Evolutionary conservation across 2,888 invertebrate genomes (phyloP), one percentile per base, ranked within the genome.

Genomic region (Pachymerium ferrugineum): DNA sequence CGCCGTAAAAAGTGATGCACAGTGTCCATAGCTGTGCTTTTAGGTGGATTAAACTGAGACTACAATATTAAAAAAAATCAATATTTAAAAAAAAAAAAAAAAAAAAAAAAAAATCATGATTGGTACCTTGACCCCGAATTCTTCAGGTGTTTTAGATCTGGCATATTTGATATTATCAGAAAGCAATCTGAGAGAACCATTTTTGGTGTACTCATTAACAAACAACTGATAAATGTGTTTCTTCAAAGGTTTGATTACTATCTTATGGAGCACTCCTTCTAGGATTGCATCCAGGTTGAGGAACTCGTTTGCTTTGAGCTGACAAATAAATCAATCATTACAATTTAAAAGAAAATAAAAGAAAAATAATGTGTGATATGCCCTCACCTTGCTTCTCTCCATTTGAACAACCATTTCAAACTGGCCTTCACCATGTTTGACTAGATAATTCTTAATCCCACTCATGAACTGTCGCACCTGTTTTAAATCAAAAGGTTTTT

Each of bases 391-490:
- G 74, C 88, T 86, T 77, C 93, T 86, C 82, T 94, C 93, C 79
- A 89, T 88, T 82, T 95, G 93, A 68, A 97, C 93, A 81, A 96
- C 90, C 78, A 90, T 90, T 81, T 94, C 93, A 81, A 97, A 92
- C 78, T 93, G 93, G 76, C 92, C 89, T 81, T 97, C 97, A 19
- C 97, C 97, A 79, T 96, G 94, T 80, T 96, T 96, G 33, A 97
- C 93, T 75, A 97, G 86, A 83, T 97, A 98, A 83, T 98, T 98
- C 83, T 97, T 97, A 90, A 98, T 97, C 74, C 97, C 97, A 16
- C 93, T 96, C 93, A 97, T 96, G 82, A 97, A 98, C 83, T 97
- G 96, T 0, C 97, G 88, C 86, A 96, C 81, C 83, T 84, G 12
- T 38, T 3, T 6, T 25, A 5, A 47, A 14, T 10, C 47, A 28